Conservation (phyloP, 2,888 invertebrate genomes). For the Ligdia adustata region DNA sequence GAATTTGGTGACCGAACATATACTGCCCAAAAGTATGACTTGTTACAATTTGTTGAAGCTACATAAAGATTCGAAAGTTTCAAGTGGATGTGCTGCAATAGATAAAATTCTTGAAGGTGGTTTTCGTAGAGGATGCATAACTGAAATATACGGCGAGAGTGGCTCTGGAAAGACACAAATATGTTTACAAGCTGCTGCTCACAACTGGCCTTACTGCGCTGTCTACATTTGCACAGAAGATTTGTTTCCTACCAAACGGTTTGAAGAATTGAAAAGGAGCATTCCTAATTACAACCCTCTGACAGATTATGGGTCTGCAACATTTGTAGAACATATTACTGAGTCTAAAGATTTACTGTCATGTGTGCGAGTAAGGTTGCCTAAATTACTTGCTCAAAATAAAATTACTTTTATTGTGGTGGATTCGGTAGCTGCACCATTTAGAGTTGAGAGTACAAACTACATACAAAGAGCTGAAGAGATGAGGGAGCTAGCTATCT, state of each 20-base stretch:
- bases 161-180: slow-evolving; percentile 93
- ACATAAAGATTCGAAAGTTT: slow-evolving; percentile 48
- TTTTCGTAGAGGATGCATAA: slow-evolving; percentile 86
- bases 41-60: slow-evolving; percentile 45
- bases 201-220: slow-evolving; percentile 83
- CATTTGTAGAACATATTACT: slow-evolving; percentile 73
- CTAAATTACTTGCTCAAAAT: slow-evolving; percentile 56
- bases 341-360: slow-evolving; percentile 66
- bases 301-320: slow-evolving; percentile 58
- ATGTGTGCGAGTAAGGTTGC: slow-evolving; percentile 66
- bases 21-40: slow-evolving; percentile 46
- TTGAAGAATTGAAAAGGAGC: slow-evolving; percentile 61
- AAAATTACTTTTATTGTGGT: slow-evolving; percentile 60
- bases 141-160: slow-evolving; percentile 92
- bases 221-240: slow-evolving; percentile 92
- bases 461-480: slow-evolving; percentile 75
- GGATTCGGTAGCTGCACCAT: slow-evolving; percentile 77
- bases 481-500: slow-evolving; percentile 66
- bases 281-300: slow-evolving; percentile 38
- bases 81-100: slow-evolving; percentile 84
- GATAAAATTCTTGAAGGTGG: slow-evolving; percentile 87
- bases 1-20: slow-evolving; percentile 51
- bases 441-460: slow-evolving; percentile 67
- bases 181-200: slow-evolving; percentile 88
- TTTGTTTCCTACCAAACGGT: slow-evolving; percentile 79